Evolutionary conservation across 1,140 invertebrate genomes (phyloP), one percentile per base, ranked within the genome.

Genomic region (Monochamus saltuarius): DNA sequence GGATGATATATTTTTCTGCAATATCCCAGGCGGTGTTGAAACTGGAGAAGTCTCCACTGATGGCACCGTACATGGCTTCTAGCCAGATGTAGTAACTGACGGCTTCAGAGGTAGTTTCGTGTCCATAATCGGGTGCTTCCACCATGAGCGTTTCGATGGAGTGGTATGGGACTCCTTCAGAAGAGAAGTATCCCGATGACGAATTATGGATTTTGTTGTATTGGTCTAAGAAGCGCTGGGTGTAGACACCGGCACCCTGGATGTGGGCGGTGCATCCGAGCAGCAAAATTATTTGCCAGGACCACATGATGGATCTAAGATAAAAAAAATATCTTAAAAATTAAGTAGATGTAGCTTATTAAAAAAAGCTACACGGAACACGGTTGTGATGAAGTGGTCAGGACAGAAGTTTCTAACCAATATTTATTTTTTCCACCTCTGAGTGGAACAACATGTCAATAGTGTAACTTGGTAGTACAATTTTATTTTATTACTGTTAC

Each of bases 51-150:
- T 63, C 61, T 22, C 61, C 61, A 39, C 35, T 63, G 8, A 63
- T 29, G 42, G 52, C 51, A 13, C 61, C 61, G 50, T 63, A 22
- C n/a, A 63, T 4, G 11, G 61, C 61, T 59, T 63, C 61, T 22
- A 63, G 9, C 61, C 61, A 55, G 17, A 55, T 38, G 39, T 55
- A 55, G 39, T 61, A 61, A 50, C 62, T 64, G 58, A 36, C 14
- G 16, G 64, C 60, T 60, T 66, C 64, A 14, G 60, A 66, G 35
- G 56, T 62, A 14, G 64, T 66, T 54, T 62, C 42, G 43, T 66
- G 64, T 52, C 64, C 64, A 66, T n/a, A n/a, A n/a, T n/a, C n/a
- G n/a, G n/a, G n/a, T n/a, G n/a, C n/a, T n/a, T n/a, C n/a, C n/a
- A n/a, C 60, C 1, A 66, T 66, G 14, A 66, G 29, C 11, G 64